These are phyloP conservation scores for Sebastes glaucus DNA, from an alignment of 2,797 vertebrate genomes.

Conservation along the genomic window DNA sequence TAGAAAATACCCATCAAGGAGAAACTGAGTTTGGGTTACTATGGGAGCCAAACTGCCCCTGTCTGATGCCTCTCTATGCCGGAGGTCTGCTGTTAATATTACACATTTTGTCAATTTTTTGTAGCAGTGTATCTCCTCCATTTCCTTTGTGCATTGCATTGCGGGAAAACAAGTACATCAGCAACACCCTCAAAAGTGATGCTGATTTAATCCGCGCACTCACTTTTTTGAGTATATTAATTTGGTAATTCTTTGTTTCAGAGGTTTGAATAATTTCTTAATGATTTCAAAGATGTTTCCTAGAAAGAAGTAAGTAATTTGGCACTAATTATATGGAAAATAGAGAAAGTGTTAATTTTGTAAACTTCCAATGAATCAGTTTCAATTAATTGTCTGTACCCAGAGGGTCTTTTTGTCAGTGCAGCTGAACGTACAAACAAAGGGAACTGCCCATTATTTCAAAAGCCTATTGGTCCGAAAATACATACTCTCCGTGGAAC, in stretches of 20 bases:
- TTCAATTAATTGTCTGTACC: neutral
- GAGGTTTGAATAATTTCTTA: no score
- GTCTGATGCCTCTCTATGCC: neutral
- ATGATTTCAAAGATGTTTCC: neutral
- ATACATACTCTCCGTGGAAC: no score
- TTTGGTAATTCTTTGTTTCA: no score
- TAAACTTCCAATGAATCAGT: neutral
- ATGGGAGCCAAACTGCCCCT: neutral
- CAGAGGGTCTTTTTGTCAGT: neutral
- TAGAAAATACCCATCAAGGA: neutral
- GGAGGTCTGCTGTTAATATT: neutral
- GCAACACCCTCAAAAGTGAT: no score
- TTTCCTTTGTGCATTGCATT: no score
- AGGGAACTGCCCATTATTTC: accelerated
- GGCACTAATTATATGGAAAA: neutral
- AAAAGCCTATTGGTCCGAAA: accelerated
- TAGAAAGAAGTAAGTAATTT: neutral
- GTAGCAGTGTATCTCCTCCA: no score
- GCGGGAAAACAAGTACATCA: no score
- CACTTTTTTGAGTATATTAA: no score
- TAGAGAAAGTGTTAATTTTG: no score
- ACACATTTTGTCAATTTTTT: neutral
- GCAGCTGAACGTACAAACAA: no score
- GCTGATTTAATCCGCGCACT: no score
- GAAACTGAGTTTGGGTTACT: neutral